Evolutionary conservation across 2,888 invertebrate species (phyloP).

Genomic region (Drosophila kanekoi): DNA sequence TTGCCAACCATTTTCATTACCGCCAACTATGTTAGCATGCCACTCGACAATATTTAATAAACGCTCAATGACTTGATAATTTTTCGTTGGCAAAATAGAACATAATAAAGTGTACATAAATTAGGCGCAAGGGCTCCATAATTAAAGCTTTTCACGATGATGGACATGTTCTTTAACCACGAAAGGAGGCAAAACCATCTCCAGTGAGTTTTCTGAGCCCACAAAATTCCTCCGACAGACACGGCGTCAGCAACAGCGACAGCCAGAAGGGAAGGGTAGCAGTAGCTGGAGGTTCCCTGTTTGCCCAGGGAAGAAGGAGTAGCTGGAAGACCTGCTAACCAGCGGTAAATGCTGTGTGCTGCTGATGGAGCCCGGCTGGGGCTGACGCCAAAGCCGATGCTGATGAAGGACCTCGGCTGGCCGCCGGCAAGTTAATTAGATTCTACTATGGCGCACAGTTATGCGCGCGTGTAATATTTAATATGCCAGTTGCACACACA

Average conservation of each 20-base stretch:
- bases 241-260: constrained; percentile 12
- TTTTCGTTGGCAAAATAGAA: constrained; percentile 73
- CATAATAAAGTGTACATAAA: constrained; percentile 80
- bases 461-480: constrained; percentile 64
- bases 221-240: constrained; percentile 18
- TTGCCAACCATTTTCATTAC: constrained; percentile 20
- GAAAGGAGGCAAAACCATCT: constrained; percentile 23
- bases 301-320: constrained; percentile 1
- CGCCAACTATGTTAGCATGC: constrained; percentile 14
- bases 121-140: constrained; percentile 70
- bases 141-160: constrained; percentile 75
- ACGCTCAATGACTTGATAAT: constrained; percentile 80
- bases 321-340: too few species aligned
- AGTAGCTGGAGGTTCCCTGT: too few species aligned
- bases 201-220: constrained; percentile 25
- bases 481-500: constrained; percentile 65
- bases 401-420: constrained; percentile 25
- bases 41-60: constrained; percentile 70
- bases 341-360: background rate
- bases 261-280: background rate
- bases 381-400: background rate
- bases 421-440: constrained; percentile 77
- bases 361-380: constrained; percentile 13
- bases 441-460: constrained; percentile 64
- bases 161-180: constrained; percentile 70